Evolutionary conservation across 1,140 invertebrate genomes (phyloP).

Genomic region (Diachasma alloeum): DNA sequence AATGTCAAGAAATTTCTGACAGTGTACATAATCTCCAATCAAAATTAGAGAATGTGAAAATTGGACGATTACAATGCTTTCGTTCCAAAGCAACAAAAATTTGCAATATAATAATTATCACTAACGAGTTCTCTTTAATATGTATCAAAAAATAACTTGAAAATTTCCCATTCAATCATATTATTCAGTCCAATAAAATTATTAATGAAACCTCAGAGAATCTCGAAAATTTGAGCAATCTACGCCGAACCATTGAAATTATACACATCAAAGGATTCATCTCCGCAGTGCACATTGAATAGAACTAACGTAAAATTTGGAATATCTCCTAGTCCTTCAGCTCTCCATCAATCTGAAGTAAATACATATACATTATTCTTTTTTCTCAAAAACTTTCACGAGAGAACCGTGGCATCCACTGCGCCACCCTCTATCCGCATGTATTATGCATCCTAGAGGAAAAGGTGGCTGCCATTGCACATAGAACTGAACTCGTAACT

Average conservation of each 20-base stretch:
- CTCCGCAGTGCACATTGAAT: not conserved
- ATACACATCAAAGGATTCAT: not conserved
- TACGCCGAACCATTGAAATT: not conserved
- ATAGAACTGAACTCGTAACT: conserved; percentile 9
- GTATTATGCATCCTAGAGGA: conserved; percentile 8
- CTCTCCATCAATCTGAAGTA: not conserved
- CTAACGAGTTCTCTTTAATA: too few relatives aligned
- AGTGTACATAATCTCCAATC: too few relatives aligned
- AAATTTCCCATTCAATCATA: too few relatives aligned
- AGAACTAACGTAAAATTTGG: not conserved
- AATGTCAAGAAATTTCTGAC: too few relatives aligned
- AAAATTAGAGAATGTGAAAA: too few relatives aligned
- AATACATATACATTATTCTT: not conserved
- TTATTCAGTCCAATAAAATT: too few relatives aligned
- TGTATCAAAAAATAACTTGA: too few relatives aligned
- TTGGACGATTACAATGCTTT: too few relatives aligned
- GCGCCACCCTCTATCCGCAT: conserved; percentile 3
- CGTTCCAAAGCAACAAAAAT: too few relatives aligned
- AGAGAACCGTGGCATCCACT: not conserved
- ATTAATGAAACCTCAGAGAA: too few relatives aligned
- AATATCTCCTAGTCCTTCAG: not conserved
- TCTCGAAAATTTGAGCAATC: not conserved
- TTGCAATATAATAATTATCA: too few relatives aligned
- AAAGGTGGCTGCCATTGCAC: conserved; percentile 4
- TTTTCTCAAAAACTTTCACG: not conserved